phyloP scores from a whole-genome alignment of 2,888 invertebrate genomes.

The Heliconius ethilla region DNA sequence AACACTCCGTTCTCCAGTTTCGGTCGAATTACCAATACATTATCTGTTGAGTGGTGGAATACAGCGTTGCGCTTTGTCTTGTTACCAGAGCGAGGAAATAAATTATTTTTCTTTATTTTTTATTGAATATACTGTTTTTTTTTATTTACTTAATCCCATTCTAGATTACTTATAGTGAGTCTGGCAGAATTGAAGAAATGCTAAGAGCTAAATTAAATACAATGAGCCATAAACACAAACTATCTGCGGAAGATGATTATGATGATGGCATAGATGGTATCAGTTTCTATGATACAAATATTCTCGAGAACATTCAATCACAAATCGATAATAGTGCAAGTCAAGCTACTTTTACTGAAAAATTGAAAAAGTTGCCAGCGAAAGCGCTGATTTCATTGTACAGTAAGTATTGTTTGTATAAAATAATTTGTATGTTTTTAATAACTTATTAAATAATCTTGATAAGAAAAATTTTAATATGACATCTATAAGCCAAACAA shows the following conservation, averaged over 20 bases:
- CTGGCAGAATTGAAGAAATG: not conserved
- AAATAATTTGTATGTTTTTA: not conserved
- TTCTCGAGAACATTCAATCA: not conserved
- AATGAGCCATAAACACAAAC: not conserved
- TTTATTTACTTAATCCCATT: not conserved
- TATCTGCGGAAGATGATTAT: not conserved
- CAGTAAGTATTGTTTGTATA: slow-evolving; percentile 20
- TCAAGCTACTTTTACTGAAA: slow-evolving; percentile 13
- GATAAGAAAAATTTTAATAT: too few relatives aligned
- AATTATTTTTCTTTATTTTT: too few relatives aligned
- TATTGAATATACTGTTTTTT: not conserved
- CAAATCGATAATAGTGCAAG: not conserved
- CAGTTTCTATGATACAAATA: not conserved
- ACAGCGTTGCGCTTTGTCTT: too few relatives aligned
- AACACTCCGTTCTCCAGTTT: too few relatives aligned
- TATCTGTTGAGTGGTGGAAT: too few relatives aligned
- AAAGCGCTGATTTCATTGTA: slow-evolving; percentile 12
- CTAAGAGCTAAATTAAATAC: not conserved
- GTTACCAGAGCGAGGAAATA: too few relatives aligned
- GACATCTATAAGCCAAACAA: too few relatives aligned
- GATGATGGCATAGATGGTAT: not conserved
- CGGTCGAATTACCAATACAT: too few relatives aligned
- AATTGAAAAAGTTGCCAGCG: slow-evolving; percentile 22
- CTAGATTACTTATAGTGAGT: not conserved
- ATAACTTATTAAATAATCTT: too few relatives aligned